Base-by-base conservation (phyloP, 37 sponge, comb jelly and placozoan species). In the Haliclona indistincta region DNA sequence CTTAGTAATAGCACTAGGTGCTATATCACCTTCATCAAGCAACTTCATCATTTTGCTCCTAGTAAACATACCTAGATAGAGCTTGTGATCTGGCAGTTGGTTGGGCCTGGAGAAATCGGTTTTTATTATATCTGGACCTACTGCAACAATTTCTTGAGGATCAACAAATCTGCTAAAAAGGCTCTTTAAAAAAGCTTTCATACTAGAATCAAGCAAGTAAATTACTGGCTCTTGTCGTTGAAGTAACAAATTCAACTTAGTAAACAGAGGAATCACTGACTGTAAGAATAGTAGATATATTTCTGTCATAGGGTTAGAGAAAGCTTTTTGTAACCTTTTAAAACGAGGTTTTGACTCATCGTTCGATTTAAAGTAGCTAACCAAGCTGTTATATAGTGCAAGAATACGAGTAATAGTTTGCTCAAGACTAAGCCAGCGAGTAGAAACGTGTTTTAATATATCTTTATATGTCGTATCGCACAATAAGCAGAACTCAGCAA, bases 381-480 rank as follows among this genome's bases (percentile, higher is more conserved):
- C 10, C 63, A 61, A 61, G 63, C 63, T 61, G 8, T 23, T 45
- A 65, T 67, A 82, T 47, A 75, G 76, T 67, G 42, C 53, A 22
- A 82, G 76, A 17, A 54, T 39, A 34, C 84, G 68, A 33, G 35
- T 25, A 33, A 83, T 61, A 67, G 70, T 63, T 44, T 47, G 76
- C 39, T 68, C 76, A 30, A 75, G 47, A 38, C 84, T 83, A 19
- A 83, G 73, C 76, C 84, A 83, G 38, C 76, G 33, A 55, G 69
- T 75, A 29, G 41, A 32, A 28, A 80, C 76, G 56, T 83, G 84
- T 35, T 83, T 83, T 22, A 83, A 29, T 52, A 83, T 43, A 33
- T 75, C 53, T 43, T 69, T 42, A 44, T 76, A 75, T 25, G 29
- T 43, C 25, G 33, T 54, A 39, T 68, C 77, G 68, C 77, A 76